These are phyloP conservation scores for Tenodera sinensis DNA, from an alignment of 2,888 invertebrate genomes.

Conservation along the genomic window DNA sequence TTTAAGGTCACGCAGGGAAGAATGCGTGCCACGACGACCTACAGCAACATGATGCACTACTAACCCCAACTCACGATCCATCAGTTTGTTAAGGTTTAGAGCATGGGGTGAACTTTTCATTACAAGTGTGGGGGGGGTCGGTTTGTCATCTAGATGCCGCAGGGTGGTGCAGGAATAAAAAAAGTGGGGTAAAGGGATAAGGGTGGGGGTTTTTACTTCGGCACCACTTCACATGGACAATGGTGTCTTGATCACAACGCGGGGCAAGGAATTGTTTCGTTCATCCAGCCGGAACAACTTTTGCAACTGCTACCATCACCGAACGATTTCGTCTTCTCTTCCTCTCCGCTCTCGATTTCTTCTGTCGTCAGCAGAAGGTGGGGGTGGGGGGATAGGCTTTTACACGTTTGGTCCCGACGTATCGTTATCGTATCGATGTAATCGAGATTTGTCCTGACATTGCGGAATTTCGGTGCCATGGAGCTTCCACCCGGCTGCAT, in stretches of 20 bases:
- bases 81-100: slow-evolving; percentile 12
- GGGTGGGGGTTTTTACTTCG: not conserved
- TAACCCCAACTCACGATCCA: not conserved
- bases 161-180: not conserved
- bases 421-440: not conserved
- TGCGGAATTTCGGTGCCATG: not conserved
- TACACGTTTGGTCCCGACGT: not conserved
- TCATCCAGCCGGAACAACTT: not conserved
- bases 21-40: not conserved
- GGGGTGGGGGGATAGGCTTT: not conserved
- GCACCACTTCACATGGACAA: slow-evolving; percentile 13
- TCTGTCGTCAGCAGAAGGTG: not conserved
- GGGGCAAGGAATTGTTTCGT: not conserved
- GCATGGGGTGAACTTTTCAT: slow-evolving; percentile 13
- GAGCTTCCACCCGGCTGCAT: not conserved
- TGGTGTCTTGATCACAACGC: not conserved
- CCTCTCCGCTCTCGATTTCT: not conserved
- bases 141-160: not conserved
- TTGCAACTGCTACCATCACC: not conserved
- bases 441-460: not conserved
- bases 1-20: not conserved
- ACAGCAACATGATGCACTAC: not conserved
- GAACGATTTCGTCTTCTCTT: not conserved
- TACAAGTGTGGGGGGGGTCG: not conserved
- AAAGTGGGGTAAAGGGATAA: not conserved